Conservation (phyloP, 2,888 invertebrate genomes). For the Perdita meconis region DNA sequence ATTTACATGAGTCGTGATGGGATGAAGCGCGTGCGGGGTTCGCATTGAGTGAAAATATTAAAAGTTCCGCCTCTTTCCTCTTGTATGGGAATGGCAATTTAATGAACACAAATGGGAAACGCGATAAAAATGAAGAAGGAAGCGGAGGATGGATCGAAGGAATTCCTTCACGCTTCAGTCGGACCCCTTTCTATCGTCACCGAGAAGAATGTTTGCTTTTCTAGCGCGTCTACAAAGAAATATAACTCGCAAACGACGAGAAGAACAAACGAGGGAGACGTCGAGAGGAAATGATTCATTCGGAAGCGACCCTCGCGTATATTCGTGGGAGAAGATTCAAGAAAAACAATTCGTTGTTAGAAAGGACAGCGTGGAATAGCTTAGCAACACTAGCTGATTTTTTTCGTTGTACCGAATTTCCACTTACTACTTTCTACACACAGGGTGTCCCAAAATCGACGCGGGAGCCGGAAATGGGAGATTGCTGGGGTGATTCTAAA, state of each 20-base stretch:
- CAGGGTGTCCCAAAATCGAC: no score
- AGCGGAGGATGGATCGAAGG: not conserved
- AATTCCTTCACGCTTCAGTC: conserved; percentile 12
- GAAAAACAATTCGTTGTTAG: not conserved
- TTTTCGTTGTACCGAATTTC: no score
- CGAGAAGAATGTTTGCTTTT: conserved; percentile 1
- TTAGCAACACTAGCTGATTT: no score
- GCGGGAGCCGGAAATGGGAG: no score
- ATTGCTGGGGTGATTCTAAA: no score
- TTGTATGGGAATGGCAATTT: conserved; percentile 36
- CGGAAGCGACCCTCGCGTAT: conserved; percentile 5
- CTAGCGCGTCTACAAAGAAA: conserved; percentile 1
- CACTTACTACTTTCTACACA: no score
- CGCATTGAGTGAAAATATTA: conserved; percentile 9
- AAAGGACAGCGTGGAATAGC: not conserved
- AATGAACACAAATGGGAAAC: conserved; percentile 28
- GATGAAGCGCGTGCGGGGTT: not conserved
- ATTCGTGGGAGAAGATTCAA: conserved; percentile 28
- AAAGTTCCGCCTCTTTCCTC: conserved; percentile 8
- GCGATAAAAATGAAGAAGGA: conserved; percentile 18
- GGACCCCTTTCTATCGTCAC: not conserved
- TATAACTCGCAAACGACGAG: not conserved
- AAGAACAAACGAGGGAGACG: not conserved
- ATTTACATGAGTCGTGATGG: not conserved
- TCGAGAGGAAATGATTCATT: not conserved